Conservation (phyloP, 1,140 invertebrate genomes). For the Venturia canescens region DNA sequence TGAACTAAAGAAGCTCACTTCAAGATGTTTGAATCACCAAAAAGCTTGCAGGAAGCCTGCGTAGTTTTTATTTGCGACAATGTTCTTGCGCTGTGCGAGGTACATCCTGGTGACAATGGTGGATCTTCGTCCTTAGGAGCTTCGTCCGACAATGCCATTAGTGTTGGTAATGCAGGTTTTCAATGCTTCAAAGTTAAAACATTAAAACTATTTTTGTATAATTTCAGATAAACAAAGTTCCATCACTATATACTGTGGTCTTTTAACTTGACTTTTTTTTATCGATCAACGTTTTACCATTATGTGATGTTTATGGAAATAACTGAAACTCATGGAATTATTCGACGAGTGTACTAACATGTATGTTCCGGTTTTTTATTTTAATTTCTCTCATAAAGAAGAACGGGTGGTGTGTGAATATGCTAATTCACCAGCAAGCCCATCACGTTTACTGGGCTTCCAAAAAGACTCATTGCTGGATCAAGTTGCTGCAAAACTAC, state of each 20-base stretch:
- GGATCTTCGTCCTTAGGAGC: slow-evolving; percentile 49
- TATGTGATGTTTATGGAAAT: no score
- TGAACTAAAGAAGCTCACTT: slow-evolving; percentile 49
- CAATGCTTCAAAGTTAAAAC: slow-evolving; percentile 20
- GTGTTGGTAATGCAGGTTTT: slow-evolving; percentile 30
- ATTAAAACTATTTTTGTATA: not conserved
- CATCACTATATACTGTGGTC: no score
- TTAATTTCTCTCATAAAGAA: slow-evolving; percentile 16
- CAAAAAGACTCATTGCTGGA: slow-evolving; percentile 24
- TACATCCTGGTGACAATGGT: slow-evolving; percentile 63
- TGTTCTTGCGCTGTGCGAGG: slow-evolving; percentile 80
- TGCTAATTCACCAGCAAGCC: not conserved
- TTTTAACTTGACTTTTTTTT: no score
- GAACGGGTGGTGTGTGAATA: slow-evolving; percentile 5
- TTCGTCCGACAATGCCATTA: slow-evolving; percentile 19
- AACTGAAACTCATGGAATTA: no score
- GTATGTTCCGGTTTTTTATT: not conserved
- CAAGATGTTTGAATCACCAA: slow-evolving; percentile 82
- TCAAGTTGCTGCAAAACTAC: slow-evolving; percentile 20
- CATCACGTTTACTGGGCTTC: not conserved
- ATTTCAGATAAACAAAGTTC: not conserved
- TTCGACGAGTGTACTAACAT: no score
- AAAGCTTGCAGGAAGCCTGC: slow-evolving; percentile 82
- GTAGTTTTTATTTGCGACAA: slow-evolving; percentile 85
- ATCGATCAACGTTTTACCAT: no score